phyloP scores from a whole-genome alignment of 2,888 invertebrate genomes.

The Drosophila mercatorum region DNA sequence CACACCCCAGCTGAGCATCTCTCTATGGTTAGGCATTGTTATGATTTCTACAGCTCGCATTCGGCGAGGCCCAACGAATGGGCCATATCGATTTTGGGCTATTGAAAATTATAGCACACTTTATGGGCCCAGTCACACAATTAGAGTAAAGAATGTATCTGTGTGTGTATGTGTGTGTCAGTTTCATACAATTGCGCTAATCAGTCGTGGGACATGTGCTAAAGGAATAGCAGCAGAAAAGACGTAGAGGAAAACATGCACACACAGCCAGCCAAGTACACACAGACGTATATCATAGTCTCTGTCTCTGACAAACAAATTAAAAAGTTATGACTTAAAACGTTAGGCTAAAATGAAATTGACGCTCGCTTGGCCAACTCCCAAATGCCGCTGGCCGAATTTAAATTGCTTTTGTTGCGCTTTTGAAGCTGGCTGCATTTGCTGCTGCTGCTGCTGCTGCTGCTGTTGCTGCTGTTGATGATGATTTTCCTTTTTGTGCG shows the following conservation, averaged over 20 bases:
- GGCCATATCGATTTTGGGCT: constrained; percentile 67
- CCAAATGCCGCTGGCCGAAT: constrained; percentile 67
- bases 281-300: constrained; percentile 11
- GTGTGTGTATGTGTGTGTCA: constrained; percentile 14
- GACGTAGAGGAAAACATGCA: constrained; percentile 20
- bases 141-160: constrained; percentile 25
- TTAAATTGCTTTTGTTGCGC: constrained; percentile 80
- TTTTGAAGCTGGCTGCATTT: constrained; percentile 67
- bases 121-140: constrained; percentile 44
- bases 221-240: neutral
- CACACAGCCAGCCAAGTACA: neutral
- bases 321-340: constrained; percentile 77
- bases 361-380: constrained; percentile 59
- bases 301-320: constrained; percentile 71
- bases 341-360: constrained; percentile 68
- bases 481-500: constrained; percentile 71
- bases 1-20: constrained; percentile 9
- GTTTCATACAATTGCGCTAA: constrained; percentile 71
- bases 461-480: constrained; percentile 55
- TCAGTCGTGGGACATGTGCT: constrained; percentile 36
- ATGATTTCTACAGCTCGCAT: constrained; percentile 53
- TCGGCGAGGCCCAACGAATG: constrained; percentile 28
- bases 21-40: constrained; percentile 56
- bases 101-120: constrained; percentile 63
- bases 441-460: constrained; percentile 13